phyloP scores from a whole-genome alignment of 2,113 vertebrate species.

The Cisticola juncidis region DNA sequence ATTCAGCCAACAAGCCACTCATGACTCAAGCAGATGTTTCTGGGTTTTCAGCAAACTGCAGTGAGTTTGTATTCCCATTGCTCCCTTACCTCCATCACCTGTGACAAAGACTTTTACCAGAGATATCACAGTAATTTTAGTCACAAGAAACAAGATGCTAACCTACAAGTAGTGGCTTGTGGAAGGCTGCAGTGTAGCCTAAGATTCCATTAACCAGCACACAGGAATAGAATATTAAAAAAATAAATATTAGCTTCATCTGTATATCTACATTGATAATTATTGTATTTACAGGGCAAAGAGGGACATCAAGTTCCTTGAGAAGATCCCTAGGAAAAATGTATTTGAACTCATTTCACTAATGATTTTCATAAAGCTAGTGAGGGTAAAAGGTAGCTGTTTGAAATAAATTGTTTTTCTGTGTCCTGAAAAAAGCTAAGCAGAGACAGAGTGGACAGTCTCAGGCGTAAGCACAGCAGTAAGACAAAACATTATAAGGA shows the following conservation, averaged over 20 bases:
- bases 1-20: neutral
- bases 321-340: neutral
- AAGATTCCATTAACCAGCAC: neutral
- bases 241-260: neutral
- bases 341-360: neutral
- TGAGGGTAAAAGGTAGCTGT: neutral
- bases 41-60: neutral
- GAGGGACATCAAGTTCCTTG: neutral
- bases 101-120: slow-evolving; percentile 3
- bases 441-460: neutral
- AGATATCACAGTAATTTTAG: neutral
- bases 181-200: neutral
- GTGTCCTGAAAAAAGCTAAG: neutral
- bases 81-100: neutral
- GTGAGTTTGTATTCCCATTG: neutral
- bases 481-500: neutral
- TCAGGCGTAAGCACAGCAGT: neutral
- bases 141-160: neutral
- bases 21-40: slow-evolving; percentile 38
- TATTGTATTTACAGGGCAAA: neutral
- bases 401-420: neutral
- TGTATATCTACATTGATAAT: neutral
- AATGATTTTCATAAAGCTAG: neutral
- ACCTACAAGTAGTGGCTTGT: neutral
- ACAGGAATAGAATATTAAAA: neutral